Base-by-base conservation (phyloP, 2,797 vertebrate species). In the Sebastes vulpes region DNA sequence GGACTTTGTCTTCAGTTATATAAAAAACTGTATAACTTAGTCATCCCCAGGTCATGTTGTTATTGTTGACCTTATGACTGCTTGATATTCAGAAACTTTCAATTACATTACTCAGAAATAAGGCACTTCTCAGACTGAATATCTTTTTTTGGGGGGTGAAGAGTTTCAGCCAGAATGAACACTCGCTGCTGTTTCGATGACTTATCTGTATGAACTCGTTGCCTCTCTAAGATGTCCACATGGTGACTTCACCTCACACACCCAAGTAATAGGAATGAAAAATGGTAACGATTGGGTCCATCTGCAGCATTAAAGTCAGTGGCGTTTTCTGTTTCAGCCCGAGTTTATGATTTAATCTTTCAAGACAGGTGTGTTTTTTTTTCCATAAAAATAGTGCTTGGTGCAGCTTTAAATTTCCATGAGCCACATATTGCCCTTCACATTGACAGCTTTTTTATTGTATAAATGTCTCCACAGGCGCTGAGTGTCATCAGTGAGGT, bases 401-500 rank as follows among this genome's bases (percentile, higher is more conserved):
- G n/a, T 56, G 42, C 59, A 35, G 42, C 67, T 79, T 72, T 60
- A 56, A 63, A 76, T 48, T 29, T 67, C 38, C 66, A 56, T 0
- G 0, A 32, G 71, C 12, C 54, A n/a, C 66, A 53, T 75, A 35
- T 79, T 20, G 75, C 64, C 75, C 81, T 82, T 77, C 69, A 61
- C 10, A 5, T 31, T 77, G 81, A 81, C 80, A 70, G 48, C 31
- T 77, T 61, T 38, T 60, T 65, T n/a, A 56, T 72, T 52, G 29
- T 66, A 42, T 6, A 57, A 81, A 79, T 91, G 81, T 96, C 74
- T 88, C 79, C 76, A 57, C 85, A 98, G 97, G 96, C 96, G 81
- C 95, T 98, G 94, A 96, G 94, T 79, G 95, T 96, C 93, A 95
- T 97, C 85, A 87, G 92, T 53, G 97, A 98, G 94, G 97, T 98